These are phyloP conservation scores for Thymallus thymallus DNA, from an alignment of 2,113 vertebrate genomes.

Conservation along the genomic window DNA sequence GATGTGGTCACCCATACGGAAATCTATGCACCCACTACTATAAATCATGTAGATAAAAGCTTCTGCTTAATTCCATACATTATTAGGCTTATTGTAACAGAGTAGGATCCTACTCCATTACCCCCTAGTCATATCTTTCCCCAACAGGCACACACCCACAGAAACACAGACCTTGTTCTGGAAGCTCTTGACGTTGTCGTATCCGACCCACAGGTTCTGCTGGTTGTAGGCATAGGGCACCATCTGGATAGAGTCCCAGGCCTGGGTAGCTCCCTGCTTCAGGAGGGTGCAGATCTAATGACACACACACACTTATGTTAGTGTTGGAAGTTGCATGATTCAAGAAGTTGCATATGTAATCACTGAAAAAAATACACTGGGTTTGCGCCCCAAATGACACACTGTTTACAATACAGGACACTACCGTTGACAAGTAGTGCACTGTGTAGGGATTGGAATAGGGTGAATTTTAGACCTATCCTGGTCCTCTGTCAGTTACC, in stretches of 20 bases:
- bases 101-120: not conserved
- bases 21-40: too few relatives aligned
- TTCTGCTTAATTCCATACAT: not conserved
- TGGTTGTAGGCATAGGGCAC: slow-evolving; percentile 71
- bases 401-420: too few relatives aligned
- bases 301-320: not conserved
- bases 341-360: not conserved
- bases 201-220: slow-evolving; percentile 70
- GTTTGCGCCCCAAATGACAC: too few relatives aligned
- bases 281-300: slow-evolving; percentile 71
- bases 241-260: slow-evolving; percentile 60
- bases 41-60: too few relatives aligned
- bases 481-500: slow-evolving; percentile 42
- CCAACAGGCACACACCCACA: not conserved
- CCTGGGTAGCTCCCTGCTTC: slow-evolving; percentile 63
- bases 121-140: not conserved
- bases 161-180: slow-evolving; percentile 60
- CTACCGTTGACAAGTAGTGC: too few relatives aligned
- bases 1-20: too few relatives aligned
- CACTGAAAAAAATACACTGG: too few relatives aligned
- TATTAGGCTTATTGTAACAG: not conserved
- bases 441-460: too few relatives aligned
- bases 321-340: not conserved
- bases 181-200: slow-evolving; percentile 75
- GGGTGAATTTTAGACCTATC: too few relatives aligned